A percentile compares a stretch with the other conserved stretches of the same genome.
phyloP scores from a whole-genome alignment of 2,888 invertebrate genomes.

The Dusona sp. region DNA sequence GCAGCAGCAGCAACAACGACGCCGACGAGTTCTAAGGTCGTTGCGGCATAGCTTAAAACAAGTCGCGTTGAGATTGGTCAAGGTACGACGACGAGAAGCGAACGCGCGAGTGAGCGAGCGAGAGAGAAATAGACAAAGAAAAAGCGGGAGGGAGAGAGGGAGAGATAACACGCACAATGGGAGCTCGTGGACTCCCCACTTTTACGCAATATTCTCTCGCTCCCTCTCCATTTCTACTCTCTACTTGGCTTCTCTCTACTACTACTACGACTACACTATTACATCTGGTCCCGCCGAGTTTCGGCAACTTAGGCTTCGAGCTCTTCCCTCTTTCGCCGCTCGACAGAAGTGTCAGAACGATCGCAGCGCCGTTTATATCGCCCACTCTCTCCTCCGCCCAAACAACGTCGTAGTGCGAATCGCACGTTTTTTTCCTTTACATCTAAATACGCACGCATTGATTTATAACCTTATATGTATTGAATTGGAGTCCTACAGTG shows the following conservation, averaged over 20 bases:
- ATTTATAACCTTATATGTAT: background rate
- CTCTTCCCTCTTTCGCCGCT: slow-evolving; percentile 30
- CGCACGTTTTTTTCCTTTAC: background rate
- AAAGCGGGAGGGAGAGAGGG: slow-evolving; percentile 13
- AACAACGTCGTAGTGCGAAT: background rate
- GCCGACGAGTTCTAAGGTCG: slow-evolving; percentile 81
- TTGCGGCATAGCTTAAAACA: slow-evolving; percentile 83
- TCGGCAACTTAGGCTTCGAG: slow-evolving; percentile 15
- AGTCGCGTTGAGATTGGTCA: slow-evolving; percentile 84
- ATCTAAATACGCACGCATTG: background rate
- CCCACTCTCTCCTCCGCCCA: background rate
- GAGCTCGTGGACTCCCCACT: slow-evolving; percentile 71
- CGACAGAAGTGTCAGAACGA: background rate
- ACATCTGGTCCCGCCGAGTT: slow-evolving; percentile 24
- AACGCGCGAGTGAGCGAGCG: slow-evolving; percentile 36
- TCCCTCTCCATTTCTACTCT: slow-evolving; percentile 62
- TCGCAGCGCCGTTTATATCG: background rate
- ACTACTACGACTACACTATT: slow-evolving; percentile 14
- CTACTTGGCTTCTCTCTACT: slow-evolving; percentile 39
- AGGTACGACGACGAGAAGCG: slow-evolving; percentile 77
- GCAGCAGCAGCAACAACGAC: slow-evolving; percentile 17
- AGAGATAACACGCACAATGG: slow-evolving; percentile 31
- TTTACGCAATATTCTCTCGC: slow-evolving; percentile 66
- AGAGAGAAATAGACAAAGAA: slow-evolving; percentile 15
- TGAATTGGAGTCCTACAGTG: too few relatives aligned